Base-by-base conservation (phyloP, 2,113 vertebrate genomes). In the Morone saxatilis region DNA sequence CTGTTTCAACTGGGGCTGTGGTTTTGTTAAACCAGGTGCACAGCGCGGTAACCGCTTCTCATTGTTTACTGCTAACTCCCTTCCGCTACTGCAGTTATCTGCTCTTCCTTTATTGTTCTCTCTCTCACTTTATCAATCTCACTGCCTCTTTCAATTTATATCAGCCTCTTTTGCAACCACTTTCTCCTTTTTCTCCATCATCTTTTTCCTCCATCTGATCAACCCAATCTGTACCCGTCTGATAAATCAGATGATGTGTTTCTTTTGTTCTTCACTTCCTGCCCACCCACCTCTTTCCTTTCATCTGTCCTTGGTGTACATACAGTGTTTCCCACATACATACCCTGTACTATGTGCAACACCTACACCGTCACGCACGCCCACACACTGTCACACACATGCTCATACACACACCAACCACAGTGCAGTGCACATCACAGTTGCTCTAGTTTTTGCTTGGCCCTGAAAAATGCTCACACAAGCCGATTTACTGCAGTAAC, bases 61-160 rank as follows among this genome's bases (percentile, higher is more conserved):
- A 95, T 94, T 96, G 96, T 96, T 96, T 96, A 96, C 96, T 94
- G 95, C 96, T 92, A 79, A 93, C 95, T 96, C 94, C 91, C 91
- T 94, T 94, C 95, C 91, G 95, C 94, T 95, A 86, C 89, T 86
- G 87, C 87, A 82, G 22, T 66, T 76, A 67, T 70, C 77, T 71
- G 51, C 76, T 54, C 90, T 76, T 62, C 92, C 91, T 92, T 91
- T 86, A 87, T 93, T 91, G 80, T 83, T 67, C 80, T 89, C 83
- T 80, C 73, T 68, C 70, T 50, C 87, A 53, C 22, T 67, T 79
- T 89, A 81, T 80, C 69, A 60, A 67, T 48, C 86, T 47, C 67
- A 81, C 81, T 45, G 2, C 13, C 45, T 90, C 91, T 80, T 71
- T 57, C 77, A 77, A 56, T 70, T 61, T 75, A 31, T 84, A 31